These are phyloP conservation scores for Aspidiotus destructor DNA, from an alignment of 2,888 invertebrate species.

Conservation along the genomic window DNA sequence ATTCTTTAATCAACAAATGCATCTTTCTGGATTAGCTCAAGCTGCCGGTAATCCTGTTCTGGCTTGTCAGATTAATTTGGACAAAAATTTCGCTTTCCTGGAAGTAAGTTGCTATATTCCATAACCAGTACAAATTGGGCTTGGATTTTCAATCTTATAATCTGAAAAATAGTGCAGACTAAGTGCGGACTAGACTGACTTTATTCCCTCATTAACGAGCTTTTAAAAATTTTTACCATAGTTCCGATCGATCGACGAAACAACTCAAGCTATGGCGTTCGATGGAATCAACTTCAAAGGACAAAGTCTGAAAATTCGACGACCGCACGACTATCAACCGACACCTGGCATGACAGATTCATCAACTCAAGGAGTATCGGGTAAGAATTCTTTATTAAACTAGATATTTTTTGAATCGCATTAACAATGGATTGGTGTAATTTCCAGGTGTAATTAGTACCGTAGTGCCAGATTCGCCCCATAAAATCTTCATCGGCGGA, in stretches of 20 bases:
- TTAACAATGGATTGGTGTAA: neutral
- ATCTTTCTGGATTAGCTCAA: constrained; percentile 89
- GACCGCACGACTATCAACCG: constrained; percentile 97
- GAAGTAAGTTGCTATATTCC: constrained; percentile 54
- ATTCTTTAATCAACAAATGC: constrained; percentile 98
- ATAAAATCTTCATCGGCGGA: constrained; percentile 98
- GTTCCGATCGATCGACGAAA: constrained; percentile 94
- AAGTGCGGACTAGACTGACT: too few species aligned
- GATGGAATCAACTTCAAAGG: constrained; percentile 98
- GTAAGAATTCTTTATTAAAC: constrained; percentile 1
- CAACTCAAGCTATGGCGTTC: constrained; percentile 98
- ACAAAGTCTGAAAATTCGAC: constrained; percentile 92
- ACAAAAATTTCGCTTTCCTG: constrained; percentile 98
- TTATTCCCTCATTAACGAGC: too few species aligned
- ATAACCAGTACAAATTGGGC: too few species aligned
- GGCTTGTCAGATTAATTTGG: constrained; percentile 97
- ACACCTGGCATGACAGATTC: constrained; percentile 89
- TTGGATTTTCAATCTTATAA: too few species aligned
- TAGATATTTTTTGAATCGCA: neutral
- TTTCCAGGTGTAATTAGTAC: constrained; percentile 65
- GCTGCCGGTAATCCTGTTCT: constrained; percentile 97
- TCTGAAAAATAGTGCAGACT: too few species aligned
- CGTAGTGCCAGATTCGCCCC: constrained; percentile 91
- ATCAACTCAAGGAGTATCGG: constrained; percentile 6
- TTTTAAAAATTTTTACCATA: constrained; percentile 40